Percentiles rank a stretch among this genome's conserved stretches.
Evolutionary conservation across 2,113 vertebrate species (phyloP).

Genomic region (Apteryx mantelli): DNA sequence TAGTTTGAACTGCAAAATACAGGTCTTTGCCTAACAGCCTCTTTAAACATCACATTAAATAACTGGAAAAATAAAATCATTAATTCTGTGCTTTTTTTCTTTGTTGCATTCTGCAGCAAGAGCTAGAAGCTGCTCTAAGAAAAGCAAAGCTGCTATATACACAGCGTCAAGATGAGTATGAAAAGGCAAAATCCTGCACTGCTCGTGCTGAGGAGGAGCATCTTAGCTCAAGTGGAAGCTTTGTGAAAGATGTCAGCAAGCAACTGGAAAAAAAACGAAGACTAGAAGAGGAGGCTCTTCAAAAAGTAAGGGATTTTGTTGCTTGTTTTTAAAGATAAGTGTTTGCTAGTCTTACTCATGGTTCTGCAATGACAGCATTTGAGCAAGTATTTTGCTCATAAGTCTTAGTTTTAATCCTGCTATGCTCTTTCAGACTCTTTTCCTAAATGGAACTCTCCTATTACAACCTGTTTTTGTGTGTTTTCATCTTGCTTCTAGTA

Average conservation of each 20-base stretch:
- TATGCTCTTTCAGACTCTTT: background rate
- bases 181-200: constrained; percentile 90
- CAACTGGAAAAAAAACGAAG: constrained; percentile 91
- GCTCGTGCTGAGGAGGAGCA: constrained; percentile 92
- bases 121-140: constrained; percentile 87
- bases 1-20: background rate
- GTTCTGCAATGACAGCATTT: background rate
- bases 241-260: constrained; percentile 81
- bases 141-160: constrained; percentile 89
- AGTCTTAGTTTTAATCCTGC: background rate
- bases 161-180: constrained; percentile 95
- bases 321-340: background rate
- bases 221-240: constrained; percentile 71
- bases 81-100: background rate
- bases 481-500: background rate
- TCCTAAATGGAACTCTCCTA: background rate
- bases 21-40: background rate
- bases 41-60: background rate
- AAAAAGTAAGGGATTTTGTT: constrained; percentile 83
- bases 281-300: constrained; percentile 92
- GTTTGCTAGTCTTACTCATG: background rate
- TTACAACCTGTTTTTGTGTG: background rate
- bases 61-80: background rate
- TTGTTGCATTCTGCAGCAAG: constrained; percentile 80
- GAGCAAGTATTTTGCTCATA: background rate